Conservation (phyloP, 2,888 invertebrate genomes). For the Temnothorax rugatulus region DNA sequence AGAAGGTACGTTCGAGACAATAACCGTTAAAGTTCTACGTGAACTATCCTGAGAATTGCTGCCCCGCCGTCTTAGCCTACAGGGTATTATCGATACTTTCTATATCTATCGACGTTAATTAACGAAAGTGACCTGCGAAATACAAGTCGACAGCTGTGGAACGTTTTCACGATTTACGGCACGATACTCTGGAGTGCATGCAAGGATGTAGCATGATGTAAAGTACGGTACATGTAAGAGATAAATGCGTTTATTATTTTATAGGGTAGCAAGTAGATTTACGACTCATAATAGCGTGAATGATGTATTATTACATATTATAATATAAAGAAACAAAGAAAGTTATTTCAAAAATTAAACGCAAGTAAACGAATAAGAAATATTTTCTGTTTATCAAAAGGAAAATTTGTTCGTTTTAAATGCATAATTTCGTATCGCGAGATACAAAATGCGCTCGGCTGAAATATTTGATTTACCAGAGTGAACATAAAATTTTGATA, state of each 20-base stretch:
- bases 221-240: neutral
- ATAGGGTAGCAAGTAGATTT: neutral
- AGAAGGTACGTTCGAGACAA: slow-evolving; percentile 56
- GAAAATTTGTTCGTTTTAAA: neutral
- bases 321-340: neutral
- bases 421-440: neutral
- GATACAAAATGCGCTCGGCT: neutral
- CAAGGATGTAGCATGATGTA: neutral
- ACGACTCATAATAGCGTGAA: neutral
- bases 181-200: neutral
- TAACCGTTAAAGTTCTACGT: slow-evolving; percentile 77
- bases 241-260: neutral
- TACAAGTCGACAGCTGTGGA: slow-evolving; percentile 32
- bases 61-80: neutral
- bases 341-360: neutral
- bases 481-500: slow-evolving; percentile 28
- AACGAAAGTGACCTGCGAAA: slow-evolving; percentile 57
- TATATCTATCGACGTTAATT: slow-evolving; percentile 56
- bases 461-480: slow-evolving; percentile 28
- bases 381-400: neutral
- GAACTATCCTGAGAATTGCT: slow-evolving; percentile 68
- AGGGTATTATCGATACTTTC: slow-evolving; percentile 25
- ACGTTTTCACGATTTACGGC: slow-evolving; percentile 16
- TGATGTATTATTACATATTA: neutral
- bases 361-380: neutral